These are phyloP conservation scores for Mythimna vitellina DNA, from an alignment of 2,888 invertebrate genomes.

Conservation along the genomic window DNA sequence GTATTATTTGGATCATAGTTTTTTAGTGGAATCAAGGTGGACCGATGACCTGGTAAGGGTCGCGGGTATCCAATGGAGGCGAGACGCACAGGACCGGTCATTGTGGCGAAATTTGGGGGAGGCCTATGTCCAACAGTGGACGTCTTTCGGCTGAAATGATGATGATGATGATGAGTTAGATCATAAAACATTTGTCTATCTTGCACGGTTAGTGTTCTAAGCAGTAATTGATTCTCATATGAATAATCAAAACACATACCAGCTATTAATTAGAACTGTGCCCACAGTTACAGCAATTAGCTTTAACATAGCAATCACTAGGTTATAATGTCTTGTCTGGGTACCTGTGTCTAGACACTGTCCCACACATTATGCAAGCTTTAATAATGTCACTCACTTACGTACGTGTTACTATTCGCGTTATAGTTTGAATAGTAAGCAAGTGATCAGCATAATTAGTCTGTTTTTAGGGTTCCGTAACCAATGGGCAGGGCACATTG, in stretches of 20 bases:
- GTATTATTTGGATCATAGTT: no score
- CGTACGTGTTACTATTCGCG: conserved; percentile 41
- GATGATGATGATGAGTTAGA: neutral
- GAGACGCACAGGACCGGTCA: no score
- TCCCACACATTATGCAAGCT: conserved; percentile 51
- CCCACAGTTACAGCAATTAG: conserved; percentile 25
- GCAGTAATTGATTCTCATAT: neutral
- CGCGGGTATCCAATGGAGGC: no score
- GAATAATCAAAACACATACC: conserved; percentile 10
- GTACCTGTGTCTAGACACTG: conserved; percentile 43
- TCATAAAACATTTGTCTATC: neutral
- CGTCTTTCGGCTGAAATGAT: no score
- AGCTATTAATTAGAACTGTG: conserved; percentile 10
- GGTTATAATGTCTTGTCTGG: conserved; percentile 28
- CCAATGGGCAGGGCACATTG: no score
- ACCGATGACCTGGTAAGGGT: no score
- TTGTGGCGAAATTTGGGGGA: no score
- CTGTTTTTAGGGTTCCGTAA: neutral
- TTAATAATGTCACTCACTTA: conserved; percentile 46
- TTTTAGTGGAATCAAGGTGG: no score
- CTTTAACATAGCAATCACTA: conserved; percentile 27
- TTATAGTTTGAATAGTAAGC: conserved; percentile 45
- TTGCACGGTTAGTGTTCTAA: neutral
- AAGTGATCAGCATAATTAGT: conserved; percentile 48
- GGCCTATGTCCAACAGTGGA: no score